A percentile compares a stretch with the other conserved stretches of the same genome.
phyloP scores from a whole-genome alignment of 2,797 vertebrate genomes.

The Melanotaenia trifasciata region DNA sequence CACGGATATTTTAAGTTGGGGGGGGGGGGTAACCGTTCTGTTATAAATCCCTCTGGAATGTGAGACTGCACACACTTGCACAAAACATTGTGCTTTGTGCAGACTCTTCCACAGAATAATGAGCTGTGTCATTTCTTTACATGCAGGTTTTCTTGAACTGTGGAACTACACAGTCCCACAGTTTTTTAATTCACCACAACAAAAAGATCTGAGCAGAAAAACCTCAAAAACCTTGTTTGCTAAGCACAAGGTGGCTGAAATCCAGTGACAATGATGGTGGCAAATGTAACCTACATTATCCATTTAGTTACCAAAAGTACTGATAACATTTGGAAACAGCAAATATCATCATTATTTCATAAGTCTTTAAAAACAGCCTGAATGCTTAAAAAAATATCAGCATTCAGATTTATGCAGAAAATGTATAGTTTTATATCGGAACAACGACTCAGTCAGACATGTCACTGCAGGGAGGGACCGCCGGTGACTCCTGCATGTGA shows the following conservation, averaged over 20 bases:
- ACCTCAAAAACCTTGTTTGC: neutral
- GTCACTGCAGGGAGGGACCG: conserved; percentile 6
- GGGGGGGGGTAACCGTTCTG: conserved; percentile 26
- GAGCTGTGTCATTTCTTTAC: neutral
- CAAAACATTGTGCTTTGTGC: neutral
- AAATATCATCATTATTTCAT: no score
- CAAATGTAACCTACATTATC: no score
- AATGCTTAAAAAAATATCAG: no score
- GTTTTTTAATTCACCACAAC: neutral
- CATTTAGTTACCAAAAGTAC: no score
- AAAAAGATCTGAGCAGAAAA: neutral
- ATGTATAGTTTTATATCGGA: neutral
- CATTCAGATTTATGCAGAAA: conserved; percentile 14
- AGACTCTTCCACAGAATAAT: neutral
- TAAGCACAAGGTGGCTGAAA: no score
- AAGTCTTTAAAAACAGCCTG: no score
- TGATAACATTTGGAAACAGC: no score
- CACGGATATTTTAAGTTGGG: conserved; percentile 59
- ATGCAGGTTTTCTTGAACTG: neutral
- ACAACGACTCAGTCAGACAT: neutral
- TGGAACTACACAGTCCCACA: no score
- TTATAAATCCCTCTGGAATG: conserved; percentile 45
- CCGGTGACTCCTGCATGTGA: conserved; percentile 16
- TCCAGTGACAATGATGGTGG: no score
- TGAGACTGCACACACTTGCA: neutral